A percentile compares a stretch with the other conserved stretches of the same genome.
phyloP scores from a whole-genome alignment of 2,888 invertebrate genomes.

The Carpatolechia fugitivella region DNA sequence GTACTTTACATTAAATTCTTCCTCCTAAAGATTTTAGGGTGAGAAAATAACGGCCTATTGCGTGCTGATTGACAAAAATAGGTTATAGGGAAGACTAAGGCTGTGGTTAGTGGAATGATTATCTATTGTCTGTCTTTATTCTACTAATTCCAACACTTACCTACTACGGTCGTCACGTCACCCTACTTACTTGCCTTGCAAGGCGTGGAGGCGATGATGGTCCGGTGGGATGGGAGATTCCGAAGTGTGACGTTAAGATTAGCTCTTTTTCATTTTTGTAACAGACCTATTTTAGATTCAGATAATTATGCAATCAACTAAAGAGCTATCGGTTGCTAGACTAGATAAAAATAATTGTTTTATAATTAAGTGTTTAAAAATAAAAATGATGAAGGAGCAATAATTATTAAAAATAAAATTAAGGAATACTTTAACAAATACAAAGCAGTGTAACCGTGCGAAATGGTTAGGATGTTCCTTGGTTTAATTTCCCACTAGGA shows the following conservation, averaged over 20 bases:
- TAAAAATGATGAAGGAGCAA: too few species aligned
- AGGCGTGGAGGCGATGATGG: too few species aligned
- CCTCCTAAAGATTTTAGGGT: too few species aligned
- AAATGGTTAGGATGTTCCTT: constrained; percentile 1
- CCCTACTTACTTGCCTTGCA: constrained; percentile 3
- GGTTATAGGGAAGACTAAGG: constrained; percentile 14
- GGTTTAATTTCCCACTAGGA: constrained; percentile 15
- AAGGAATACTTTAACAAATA: too few species aligned
- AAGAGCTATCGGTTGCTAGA: not conserved
- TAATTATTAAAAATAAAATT: too few species aligned
- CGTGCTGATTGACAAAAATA: constrained; percentile 4
- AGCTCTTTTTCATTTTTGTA: too few species aligned
- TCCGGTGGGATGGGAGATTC: not conserved
- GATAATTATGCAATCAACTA: constrained; percentile 6
- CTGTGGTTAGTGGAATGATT: constrained; percentile 22
- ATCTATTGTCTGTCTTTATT: constrained; percentile 1
- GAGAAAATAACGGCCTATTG: not conserved
- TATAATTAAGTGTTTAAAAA: too few species aligned
- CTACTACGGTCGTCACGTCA: constrained; percentile 8
- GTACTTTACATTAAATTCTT: too few species aligned
- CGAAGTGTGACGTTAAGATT: constrained; percentile 6
- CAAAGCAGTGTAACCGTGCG: not conserved
- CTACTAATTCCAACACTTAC: constrained; percentile 18
- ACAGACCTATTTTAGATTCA: not conserved
- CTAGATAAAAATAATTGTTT: too few species aligned